Evolutionary conservation across 2,888 invertebrate species (phyloP), one percentile per base, ranked within the genome.

Genomic region (Drosophila monieri): DNA sequence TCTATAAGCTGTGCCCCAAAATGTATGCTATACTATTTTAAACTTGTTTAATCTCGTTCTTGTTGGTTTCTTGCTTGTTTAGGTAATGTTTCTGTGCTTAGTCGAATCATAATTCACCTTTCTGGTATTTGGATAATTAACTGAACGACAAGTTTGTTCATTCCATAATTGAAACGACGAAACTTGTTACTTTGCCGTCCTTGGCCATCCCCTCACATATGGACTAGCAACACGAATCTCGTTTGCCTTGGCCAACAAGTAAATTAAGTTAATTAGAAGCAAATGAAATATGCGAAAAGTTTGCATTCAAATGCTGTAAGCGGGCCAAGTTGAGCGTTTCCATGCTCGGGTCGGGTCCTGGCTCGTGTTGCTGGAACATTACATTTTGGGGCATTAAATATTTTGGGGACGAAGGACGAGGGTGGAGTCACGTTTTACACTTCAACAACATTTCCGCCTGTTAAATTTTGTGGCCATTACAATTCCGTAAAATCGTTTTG

Each of bases 231-330:
- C 66, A 55, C 43, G 56, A 48, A 43, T n/a, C 44, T 46, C 15
- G n/a, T 23, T 37, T 37, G 57, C 18, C 27, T 18, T 46, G 60
- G 55, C 43, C 69, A 52, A 46, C 74, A 61, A 81, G 75, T 68
- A 74, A 85, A 86, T 83, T 80, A 80, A 84, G 61, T 77, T 86
- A 83, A 83, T 83, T 83, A 73, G 67, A 75, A 56, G 54, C 68
- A 65, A 69, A 76, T 84, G 80, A 83, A 84, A 84, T 83, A 83
- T 83, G 78, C 60, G 75, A 75, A 83, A 85, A 83, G 67, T 86
- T 84, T 68, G 51, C 73, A 80, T 78, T 77, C 54, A 75, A 81
- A 80, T 79, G 76, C 62, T 66, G 54, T 61, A 66, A 75, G 71
- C 74, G 35, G 35, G 78, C 61, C 49, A 74, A 72, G 72, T 72